phyloP scores from a whole-genome alignment of 2,888 invertebrate genomes.

The Cistogaster globosa region DNA sequence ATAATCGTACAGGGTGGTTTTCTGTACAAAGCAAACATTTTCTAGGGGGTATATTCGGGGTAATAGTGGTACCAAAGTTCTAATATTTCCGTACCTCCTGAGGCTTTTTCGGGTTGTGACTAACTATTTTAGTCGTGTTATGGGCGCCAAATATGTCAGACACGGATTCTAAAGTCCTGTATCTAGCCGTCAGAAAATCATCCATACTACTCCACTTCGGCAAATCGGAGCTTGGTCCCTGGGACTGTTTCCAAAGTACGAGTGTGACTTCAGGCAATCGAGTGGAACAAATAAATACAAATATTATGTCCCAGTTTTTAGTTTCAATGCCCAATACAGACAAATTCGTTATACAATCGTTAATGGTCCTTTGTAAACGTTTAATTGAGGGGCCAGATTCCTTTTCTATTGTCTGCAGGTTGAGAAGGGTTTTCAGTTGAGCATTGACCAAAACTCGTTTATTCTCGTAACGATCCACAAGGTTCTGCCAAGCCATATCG shows the following conservation, averaged over 20 bases:
- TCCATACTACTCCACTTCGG: neutral
- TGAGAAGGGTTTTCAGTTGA: too few relatives aligned
- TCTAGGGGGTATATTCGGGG: neutral
- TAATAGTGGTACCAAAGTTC: neutral
- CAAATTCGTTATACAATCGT: neutral
- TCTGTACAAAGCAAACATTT: too few relatives aligned
- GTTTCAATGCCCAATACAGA: neutral
- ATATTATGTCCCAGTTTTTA: neutral
- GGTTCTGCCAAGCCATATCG: too few relatives aligned
- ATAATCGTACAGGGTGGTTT: too few relatives aligned
- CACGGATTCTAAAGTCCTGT: neutral
- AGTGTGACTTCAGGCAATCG: too few relatives aligned
- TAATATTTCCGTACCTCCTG: neutral
- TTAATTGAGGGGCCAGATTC: too few relatives aligned
- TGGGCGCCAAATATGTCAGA: neutral
- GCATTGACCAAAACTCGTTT: too few relatives aligned
- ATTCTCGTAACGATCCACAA: too few relatives aligned
- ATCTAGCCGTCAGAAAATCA: neutral
- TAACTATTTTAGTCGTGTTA: neutral
- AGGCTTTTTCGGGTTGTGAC: neutral
- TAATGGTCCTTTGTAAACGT: too few relatives aligned
- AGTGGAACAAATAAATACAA: too few relatives aligned
- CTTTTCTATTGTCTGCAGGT: too few relatives aligned
- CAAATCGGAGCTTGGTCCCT: neutral
- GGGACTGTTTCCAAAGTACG: conserved; percentile 11